A percentile compares a stretch with the other conserved stretches of the same genome.
Evolutionary conservation across 2,888 invertebrate species (phyloP).

Genomic region (Lasioglossum figueresi): DNA sequence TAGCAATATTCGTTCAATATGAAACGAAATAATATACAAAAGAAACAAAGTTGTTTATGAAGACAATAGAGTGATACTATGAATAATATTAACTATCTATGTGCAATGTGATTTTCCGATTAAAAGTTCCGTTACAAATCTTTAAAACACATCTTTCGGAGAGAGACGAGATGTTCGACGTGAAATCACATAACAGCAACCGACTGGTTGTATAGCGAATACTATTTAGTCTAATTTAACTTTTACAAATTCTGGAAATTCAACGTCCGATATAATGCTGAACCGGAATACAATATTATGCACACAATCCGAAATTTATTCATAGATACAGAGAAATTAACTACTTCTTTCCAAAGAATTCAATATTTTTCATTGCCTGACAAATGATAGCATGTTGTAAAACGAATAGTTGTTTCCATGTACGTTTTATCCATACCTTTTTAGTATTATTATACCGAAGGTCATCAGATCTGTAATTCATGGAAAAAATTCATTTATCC

Average conservation of each 20-base stretch:
- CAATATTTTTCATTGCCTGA: conserved; percentile 55
- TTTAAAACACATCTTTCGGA: conserved; percentile 7
- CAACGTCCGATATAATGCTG: conserved; percentile 51
- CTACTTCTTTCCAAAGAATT: conserved; percentile 70
- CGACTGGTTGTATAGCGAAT: conserved; percentile 34
- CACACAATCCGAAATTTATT: conserved; percentile 77
- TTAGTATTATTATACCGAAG: conserved; percentile 61
- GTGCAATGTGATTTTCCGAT: conserved; percentile 12
- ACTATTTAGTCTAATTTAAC: conserved; percentile 30
- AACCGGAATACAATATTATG: conserved; percentile 71
- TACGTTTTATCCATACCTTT: conserved; percentile 65
- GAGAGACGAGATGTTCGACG: not conserved
- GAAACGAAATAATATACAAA: conserved; percentile 52
- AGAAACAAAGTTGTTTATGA: conserved; percentile 31
- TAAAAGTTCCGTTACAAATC: conserved; percentile 16
- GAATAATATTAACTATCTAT: conserved; percentile 38
- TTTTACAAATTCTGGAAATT: conserved; percentile 44
- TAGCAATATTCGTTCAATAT: conserved; percentile 28
- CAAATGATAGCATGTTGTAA: conserved; percentile 64
- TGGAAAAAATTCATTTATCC: conserved; percentile 6
- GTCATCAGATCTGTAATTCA: conserved; percentile 77
- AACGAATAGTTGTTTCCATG: conserved; percentile 63
- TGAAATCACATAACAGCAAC: conserved; percentile 28
- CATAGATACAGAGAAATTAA: conserved; percentile 75
- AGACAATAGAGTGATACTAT: conserved; percentile 35